These are phyloP conservation scores for Agonum fuliginosum DNA, from an alignment of 2,888 invertebrate species.

Conservation along the genomic window DNA sequence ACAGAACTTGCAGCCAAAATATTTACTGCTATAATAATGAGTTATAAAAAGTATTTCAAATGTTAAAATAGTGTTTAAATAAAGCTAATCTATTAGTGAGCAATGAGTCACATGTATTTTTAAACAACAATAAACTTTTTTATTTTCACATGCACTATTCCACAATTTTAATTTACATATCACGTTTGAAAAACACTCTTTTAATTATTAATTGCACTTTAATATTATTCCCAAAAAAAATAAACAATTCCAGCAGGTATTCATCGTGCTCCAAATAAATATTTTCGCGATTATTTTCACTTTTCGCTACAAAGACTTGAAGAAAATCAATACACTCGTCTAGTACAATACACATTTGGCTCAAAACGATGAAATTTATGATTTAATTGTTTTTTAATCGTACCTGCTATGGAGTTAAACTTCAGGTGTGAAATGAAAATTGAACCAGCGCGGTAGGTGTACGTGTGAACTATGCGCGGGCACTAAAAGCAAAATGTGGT, in stretches of 20 bases:
- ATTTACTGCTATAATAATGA: neutral
- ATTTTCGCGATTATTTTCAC: neutral
- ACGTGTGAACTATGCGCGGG: neutral
- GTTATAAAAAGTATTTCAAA: no score
- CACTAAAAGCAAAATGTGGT: conserved; percentile 2
- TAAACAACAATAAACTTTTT: conserved; percentile 26
- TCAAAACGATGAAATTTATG: neutral
- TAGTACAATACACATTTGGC: neutral
- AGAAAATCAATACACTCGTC: neutral
- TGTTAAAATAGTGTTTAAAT: conserved; percentile 3
- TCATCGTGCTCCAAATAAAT: no score
- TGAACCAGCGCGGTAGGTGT: neutral
- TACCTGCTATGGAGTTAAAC: neutral
- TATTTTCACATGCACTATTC: no score
- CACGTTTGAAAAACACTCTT: no score
- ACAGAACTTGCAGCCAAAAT: no score
- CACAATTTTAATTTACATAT: no score
- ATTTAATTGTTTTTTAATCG: neutral
- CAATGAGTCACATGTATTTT: conserved; percentile 26
- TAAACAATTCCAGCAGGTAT: no score
- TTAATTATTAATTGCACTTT: no score
- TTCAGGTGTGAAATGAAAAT: neutral
- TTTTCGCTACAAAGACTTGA: neutral
- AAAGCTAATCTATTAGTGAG: conserved; percentile 13
- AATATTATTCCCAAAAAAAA: neutral